A percentile compares a stretch with the other conserved stretches of the same genome.
Evolutionary conservation across 2,888 invertebrate genomes (phyloP).

Genomic region (Steromphala cineraria): DNA sequence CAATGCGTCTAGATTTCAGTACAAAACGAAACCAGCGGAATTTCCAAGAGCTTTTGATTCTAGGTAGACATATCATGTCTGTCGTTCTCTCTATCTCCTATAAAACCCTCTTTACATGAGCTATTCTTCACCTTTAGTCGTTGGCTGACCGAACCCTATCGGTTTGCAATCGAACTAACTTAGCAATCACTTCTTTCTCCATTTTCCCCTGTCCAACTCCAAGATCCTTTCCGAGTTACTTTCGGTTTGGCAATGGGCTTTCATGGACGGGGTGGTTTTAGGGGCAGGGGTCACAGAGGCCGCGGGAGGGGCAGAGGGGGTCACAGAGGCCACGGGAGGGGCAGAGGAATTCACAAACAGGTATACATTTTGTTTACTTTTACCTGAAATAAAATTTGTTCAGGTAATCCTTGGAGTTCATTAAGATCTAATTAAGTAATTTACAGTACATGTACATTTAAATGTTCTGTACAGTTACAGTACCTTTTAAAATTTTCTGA

Average conservation of each 20-base stretch:
- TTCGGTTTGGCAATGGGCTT: neutral
- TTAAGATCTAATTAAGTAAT: too few relatives aligned
- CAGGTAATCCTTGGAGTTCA: too few relatives aligned
- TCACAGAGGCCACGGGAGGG: neutral
- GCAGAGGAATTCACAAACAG: neutral
- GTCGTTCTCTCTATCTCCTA: neutral
- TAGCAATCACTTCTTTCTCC: neutral
- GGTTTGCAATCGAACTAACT: neutral
- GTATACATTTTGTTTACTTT: too few relatives aligned
- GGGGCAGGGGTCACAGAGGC: neutral
- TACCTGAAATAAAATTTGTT: too few relatives aligned
- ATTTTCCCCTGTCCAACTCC: neutral
- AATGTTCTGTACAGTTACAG: too few relatives aligned
- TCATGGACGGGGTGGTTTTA: neutral
- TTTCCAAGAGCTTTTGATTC: neutral
- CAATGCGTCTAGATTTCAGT: neutral
- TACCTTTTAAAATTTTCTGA: too few relatives aligned
- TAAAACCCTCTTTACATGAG: neutral
- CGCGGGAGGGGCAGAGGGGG: neutral
- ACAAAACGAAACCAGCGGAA: neutral
- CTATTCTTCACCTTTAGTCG: too few relatives aligned
- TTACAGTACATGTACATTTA: too few relatives aligned
- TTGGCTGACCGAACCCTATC: too few relatives aligned
- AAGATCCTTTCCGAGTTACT: neutral
- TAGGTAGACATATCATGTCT: neutral